Percentiles rank a stretch among this genome's conserved stretches.
These are phyloP conservation scores for Pyrgilauda ruficollis DNA, from an alignment of 2,113 vertebrate genomes.

Conservation along the genomic window DNA sequence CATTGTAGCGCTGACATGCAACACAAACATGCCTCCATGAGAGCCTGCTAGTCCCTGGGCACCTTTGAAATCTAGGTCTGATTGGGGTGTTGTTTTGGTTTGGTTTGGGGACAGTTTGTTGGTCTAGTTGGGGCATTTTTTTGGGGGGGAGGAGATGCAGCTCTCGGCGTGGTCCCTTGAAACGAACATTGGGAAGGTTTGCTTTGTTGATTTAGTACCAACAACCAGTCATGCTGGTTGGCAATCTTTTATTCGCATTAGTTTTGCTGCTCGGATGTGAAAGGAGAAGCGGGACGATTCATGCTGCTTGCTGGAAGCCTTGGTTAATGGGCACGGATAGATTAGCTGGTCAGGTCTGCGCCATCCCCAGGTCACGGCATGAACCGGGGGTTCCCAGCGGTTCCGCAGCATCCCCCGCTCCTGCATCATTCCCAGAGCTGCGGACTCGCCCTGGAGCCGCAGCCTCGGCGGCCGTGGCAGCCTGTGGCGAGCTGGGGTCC, in stretches of 20 bases:
- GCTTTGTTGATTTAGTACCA: neutral
- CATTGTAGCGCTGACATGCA: neutral
- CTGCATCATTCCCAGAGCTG: neutral
- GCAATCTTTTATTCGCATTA: neutral
- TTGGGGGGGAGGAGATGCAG: neutral
- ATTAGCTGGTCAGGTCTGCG: slow-evolving; percentile 2
- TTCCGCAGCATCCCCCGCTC: neutral
- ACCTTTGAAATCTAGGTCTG: neutral
- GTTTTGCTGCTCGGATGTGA: neutral
- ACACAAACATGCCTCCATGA: neutral
- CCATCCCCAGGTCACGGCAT: neutral
- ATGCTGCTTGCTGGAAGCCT: neutral
- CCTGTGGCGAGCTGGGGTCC: neutral
- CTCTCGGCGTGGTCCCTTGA: neutral
- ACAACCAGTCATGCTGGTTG: neutral
- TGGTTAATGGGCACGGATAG: neutral
- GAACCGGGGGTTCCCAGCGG: neutral
- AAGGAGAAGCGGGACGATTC: neutral
- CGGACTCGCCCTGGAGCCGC: neutral
- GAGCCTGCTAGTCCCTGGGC: neutral
- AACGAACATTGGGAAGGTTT: neutral
- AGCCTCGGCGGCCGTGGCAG: neutral
- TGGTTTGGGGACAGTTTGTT: accelerated
- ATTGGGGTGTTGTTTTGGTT: neutral
- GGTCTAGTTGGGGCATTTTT: neutral